A percentile compares a stretch with the other conserved stretches of the same genome.
Conservation (phyloP, 1,140 invertebrate species). For the Lucilia cuprina region DNA sequence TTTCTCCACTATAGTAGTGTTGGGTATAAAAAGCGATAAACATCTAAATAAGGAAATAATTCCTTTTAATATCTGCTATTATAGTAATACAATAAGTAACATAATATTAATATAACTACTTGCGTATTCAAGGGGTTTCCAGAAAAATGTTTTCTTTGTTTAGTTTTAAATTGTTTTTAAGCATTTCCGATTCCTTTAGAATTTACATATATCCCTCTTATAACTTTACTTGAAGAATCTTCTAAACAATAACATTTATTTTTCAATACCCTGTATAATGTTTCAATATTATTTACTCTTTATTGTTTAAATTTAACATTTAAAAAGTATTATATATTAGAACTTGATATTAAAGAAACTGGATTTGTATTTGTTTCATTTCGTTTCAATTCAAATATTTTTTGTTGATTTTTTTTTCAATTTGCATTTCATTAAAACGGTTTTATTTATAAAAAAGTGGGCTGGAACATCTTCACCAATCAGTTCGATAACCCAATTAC, state of each 20-base stretch:
- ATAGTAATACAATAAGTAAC: not conserved
- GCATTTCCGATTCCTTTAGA: slow-evolving; percentile 12
- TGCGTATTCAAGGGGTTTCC: not conserved
- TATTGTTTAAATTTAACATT: no score
- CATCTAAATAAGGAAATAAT: no score
- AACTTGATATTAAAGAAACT: not conserved
- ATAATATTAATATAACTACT: not conserved
- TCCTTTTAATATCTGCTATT: not conserved
- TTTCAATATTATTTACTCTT: no score
- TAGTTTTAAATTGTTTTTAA: not conserved
- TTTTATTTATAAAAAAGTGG: not conserved
- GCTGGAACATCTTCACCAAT: not conserved
- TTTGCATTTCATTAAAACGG: not conserved
- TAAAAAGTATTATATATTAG: not conserved
- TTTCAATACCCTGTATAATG: not conserved
- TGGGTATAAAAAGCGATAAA: no score
- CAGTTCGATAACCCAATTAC: slow-evolving; percentile 9
- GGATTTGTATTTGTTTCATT: not conserved
- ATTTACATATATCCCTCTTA: not conserved
- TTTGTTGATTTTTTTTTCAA: not conserved
- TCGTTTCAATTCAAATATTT: not conserved
- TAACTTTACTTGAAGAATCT: not conserved
- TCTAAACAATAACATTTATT: not conserved
- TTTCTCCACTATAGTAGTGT: no score
- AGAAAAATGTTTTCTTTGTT: not conserved